Evolutionary conservation across 2,888 invertebrate species (phyloP).

Genomic region (Apotomis capreana): DNA sequence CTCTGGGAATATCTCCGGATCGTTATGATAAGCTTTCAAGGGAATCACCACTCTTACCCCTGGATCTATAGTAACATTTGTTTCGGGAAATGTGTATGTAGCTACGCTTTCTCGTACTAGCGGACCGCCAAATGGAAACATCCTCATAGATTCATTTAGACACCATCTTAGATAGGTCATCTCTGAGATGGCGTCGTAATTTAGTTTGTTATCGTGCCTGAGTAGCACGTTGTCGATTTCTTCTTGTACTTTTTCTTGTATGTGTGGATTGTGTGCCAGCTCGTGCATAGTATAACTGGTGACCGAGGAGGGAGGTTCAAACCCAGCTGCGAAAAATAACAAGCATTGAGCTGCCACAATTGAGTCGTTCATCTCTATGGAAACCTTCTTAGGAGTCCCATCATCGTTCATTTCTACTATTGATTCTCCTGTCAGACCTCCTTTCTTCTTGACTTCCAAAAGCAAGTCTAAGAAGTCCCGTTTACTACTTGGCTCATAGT

Average conservation of each 20-base stretch:
- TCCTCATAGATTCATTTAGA: conserved; percentile 11
- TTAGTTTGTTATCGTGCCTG: conserved; percentile 8
- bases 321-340: conserved; percentile 14
- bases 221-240: conserved; percentile 10
- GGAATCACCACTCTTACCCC: neutral
- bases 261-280: conserved; percentile 9
- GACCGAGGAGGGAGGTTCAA: conserved; percentile 7
- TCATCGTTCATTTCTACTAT: conserved; percentile 3
- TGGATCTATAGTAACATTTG: conserved; percentile 15
- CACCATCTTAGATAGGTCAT: conserved; percentile 25
- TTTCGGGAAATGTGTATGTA: conserved; percentile 1
- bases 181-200: conserved; percentile 14
- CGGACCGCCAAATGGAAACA: neutral
- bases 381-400: conserved; percentile 18
- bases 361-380: conserved; percentile 1
- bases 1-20: conserved; percentile 17
- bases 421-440: conserved; percentile 4
- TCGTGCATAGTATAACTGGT: conserved; percentile 17
- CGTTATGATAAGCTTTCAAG: conserved; percentile 6
- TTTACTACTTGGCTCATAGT: conserved; percentile 3
- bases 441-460: conserved; percentile 3
- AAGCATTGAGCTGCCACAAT: conserved; percentile 13
- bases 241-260: neutral
- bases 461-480: conserved; percentile 10
- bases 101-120: conserved; percentile 6